Percentiles rank a stretch among this genome's conserved stretches.
phyloP scores from a whole-genome alignment of 2,113 vertebrate genomes.

The Megaleporinus macrocephalus region DNA sequence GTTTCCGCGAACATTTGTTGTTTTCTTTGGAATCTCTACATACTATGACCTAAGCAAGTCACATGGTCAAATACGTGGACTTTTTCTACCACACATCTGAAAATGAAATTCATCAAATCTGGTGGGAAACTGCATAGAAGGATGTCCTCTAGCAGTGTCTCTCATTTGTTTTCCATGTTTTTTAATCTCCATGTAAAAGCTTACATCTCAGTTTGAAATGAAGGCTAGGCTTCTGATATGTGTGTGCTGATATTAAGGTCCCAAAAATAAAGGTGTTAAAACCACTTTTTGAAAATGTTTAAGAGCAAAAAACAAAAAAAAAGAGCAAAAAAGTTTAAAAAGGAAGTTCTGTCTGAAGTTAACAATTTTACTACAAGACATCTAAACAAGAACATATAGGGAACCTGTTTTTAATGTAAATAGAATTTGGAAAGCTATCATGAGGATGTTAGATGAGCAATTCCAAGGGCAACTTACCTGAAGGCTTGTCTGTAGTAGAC shows the following conservation, averaged over 20 bases:
- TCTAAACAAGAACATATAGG: neutral
- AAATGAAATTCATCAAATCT: conserved; percentile 21
- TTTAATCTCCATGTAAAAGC: neutral
- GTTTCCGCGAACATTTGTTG: neutral
- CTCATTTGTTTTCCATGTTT: conserved; percentile 6
- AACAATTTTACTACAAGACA: too few species aligned
- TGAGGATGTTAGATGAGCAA: too few species aligned
- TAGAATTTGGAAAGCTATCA: neutral
- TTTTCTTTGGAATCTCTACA: conserved; percentile 31
- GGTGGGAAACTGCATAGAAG: neutral
- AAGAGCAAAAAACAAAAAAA: neutral
- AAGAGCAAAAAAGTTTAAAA: too few species aligned
- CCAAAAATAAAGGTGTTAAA: neutral
- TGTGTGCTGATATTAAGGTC: neutral
- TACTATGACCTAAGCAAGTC: conserved; percentile 3
- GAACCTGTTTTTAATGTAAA: neutral
- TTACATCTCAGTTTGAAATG: neutral
- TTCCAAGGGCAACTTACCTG: conserved; percentile 77
- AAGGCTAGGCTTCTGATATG: neutral
- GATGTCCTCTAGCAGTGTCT: neutral
- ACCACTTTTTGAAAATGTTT: too few species aligned
- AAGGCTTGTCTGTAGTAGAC: conserved; percentile 83
- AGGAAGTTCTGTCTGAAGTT: too few species aligned
- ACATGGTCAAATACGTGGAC: neutral
- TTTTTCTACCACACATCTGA: conserved; percentile 18